A percentile compares a stretch with the other conserved stretches of the same genome.
These are phyloP conservation scores for Fundulus diaphanus DNA, from an alignment of 2,797 vertebrate genomes.

Conservation along the genomic window DNA sequence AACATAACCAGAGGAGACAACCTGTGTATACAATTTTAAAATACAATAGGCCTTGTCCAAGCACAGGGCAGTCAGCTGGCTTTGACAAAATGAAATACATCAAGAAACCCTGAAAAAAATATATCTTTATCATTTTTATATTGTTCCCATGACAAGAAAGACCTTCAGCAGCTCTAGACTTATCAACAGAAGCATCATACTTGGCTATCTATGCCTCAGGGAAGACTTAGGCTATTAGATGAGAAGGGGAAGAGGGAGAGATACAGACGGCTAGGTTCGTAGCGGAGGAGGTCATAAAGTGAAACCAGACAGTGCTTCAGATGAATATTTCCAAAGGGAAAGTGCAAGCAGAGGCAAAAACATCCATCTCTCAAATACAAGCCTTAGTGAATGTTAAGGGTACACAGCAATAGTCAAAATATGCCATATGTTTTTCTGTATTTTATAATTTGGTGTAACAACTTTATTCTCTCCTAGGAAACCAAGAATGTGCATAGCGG, in stretches of 20 bases:
- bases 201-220: constrained; percentile 69
- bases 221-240: constrained; percentile 78
- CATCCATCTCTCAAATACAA: constrained; percentile 66
- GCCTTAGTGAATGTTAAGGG: constrained; percentile 37
- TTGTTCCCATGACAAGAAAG: constrained; percentile 78
- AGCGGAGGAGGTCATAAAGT: constrained; percentile 70
- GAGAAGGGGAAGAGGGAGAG: constrained; percentile 48
- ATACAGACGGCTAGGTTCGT: constrained; percentile 51
- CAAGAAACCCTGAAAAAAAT: constrained; percentile 57
- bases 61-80: constrained; percentile 55
- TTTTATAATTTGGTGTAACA: constrained; percentile 41
- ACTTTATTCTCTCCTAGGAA: constrained; percentile 26
- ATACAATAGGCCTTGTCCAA: constrained; percentile 50
- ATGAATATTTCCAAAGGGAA: constrained; percentile 70
- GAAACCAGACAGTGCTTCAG: constrained; percentile 67
- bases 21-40: constrained; percentile 65
- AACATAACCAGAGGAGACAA: constrained; percentile 56
- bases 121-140: constrained; percentile 78
- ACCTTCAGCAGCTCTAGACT: constrained; percentile 76
- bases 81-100: constrained; percentile 77
- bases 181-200: constrained; percentile 72
- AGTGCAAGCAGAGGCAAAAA: constrained; percentile 64
- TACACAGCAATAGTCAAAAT: constrained; percentile 43
- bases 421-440: constrained; percentile 21
- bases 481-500: constrained; percentile 10